These are phyloP conservation scores for Carapus acus DNA, from an alignment of 2,797 vertebrate genomes.

Conservation along the genomic window DNA sequence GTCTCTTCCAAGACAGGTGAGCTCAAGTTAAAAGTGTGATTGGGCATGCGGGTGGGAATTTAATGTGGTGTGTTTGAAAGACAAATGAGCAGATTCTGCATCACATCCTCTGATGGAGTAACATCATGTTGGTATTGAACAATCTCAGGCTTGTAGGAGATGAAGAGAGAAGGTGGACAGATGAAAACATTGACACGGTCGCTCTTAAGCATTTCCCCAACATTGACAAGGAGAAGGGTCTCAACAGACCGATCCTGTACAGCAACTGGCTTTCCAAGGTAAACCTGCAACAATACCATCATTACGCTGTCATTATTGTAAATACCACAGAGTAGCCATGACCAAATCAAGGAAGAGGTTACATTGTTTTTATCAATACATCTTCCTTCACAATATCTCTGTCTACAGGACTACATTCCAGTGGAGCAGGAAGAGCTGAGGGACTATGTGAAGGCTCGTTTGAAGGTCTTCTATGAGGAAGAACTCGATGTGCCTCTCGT, in stretches of 20 bases:
- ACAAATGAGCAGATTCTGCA: not conserved
- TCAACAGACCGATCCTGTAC: constrained; percentile 94
- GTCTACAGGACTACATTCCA: constrained; percentile 90
- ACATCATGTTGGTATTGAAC: too few species aligned
- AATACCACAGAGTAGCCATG: not conserved
- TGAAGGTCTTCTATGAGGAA: constrained; percentile 99
- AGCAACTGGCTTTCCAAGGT: constrained; percentile 99
- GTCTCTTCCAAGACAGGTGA: constrained; percentile 98
- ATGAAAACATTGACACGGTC: constrained; percentile 95
- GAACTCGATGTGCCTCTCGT: constrained; percentile 96
- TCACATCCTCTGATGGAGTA: too few species aligned
- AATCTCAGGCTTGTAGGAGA: constrained; percentile 86
- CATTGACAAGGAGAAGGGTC: constrained; percentile 90
- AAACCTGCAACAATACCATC: constrained; percentile 7
- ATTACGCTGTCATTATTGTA: not conserved
- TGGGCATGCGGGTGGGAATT: not conserved
- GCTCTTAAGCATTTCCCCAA: constrained; percentile 98
- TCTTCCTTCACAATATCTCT: too few species aligned
- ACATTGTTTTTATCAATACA: not conserved
- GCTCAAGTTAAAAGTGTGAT: not conserved
- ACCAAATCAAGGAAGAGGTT: not conserved
- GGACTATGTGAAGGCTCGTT: constrained; percentile 96
- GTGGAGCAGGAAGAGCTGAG: constrained; percentile 97
- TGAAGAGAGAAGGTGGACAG: constrained; percentile 97
- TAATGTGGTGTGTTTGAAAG: not conserved